Base-by-base conservation (phyloP, 1,140 invertebrate genomes). In the Brachionus rotundiformis region DNA sequence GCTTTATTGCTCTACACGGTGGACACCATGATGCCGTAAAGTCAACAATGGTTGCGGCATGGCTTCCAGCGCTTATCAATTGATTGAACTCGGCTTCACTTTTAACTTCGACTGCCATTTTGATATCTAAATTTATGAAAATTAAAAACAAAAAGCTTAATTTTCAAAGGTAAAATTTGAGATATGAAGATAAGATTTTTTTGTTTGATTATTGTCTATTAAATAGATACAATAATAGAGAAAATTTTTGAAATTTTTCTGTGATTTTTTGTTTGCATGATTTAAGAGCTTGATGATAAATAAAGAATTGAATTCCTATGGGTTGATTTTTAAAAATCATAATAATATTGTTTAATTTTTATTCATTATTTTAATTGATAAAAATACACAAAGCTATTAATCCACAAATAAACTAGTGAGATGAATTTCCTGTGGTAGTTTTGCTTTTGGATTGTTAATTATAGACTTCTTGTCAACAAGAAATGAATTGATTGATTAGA, bases 11-110 rank as follows among this genome's bases (percentile, higher is more conserved):
- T 41, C 41, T 25, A 80, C 77, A 80, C 16, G 77, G 77, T 16
- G 47, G 47, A 44, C 77, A 80, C 77, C 77, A 80, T 63, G 77
- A 29, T 27, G 77, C 77, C 8, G 54, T 61, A 39, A 80, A 80
- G 33, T 80, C 77, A 49, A 77, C 73, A n/a, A 77, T 77, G 13
- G 73, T 77, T n/a, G 33, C 41, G 10, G 27, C 27, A 77, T 47
- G 49, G 16, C 13, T 33, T 6, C 13, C 25, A 31, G 39, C 39
- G 10, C 39, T 77, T 13, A 47, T 59, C 16, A 77, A 59, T 5
- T 29, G 44, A n/a, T 77, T 77, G 33, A 77, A 77, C 39, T 77
- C 73, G 10, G 47, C 73, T 8, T 77, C 73, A 23, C 41, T 77
- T 27, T 44, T 39, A 33, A 77, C 73, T 59, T 77, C 73, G 44